Conservation (phyloP, 1,140 invertebrate species). For the Drosophila eugracilis region DNA sequence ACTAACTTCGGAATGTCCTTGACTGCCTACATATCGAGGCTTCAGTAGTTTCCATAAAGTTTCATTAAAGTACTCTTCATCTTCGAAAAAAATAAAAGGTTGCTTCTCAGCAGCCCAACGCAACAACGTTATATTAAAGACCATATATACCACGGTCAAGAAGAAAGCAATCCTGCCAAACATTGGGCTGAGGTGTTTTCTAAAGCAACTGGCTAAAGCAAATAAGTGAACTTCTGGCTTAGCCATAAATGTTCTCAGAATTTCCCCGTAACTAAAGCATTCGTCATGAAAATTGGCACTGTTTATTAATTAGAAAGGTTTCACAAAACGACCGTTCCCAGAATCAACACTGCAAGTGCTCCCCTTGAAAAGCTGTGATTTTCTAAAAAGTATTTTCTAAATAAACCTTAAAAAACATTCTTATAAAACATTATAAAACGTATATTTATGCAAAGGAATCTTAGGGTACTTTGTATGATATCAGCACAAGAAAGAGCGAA, state of each 20-base stretch:
- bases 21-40: constrained; percentile 90
- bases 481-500: neutral
- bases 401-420: too few relatives aligned
- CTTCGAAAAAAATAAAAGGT: constrained; percentile 32
- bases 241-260: neutral
- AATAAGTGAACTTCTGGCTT: neutral
- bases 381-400: neutral
- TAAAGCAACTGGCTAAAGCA: neutral
- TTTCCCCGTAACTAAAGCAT: constrained; percentile 21
- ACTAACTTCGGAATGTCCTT: constrained; percentile 88
- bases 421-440: too few relatives aligned
- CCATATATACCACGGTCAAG: constrained; percentile 4
- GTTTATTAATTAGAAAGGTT: neutral
- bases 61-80: constrained; percentile 87
- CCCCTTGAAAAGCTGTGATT: neutral
- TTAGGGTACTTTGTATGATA: neutral
- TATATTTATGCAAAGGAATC: too few relatives aligned
- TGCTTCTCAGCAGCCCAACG: neutral
- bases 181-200: neutral
- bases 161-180: neutral
- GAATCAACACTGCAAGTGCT: neutral
- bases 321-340: neutral
- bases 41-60: constrained; percentile 89
- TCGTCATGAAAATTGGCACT: constrained; percentile 4
- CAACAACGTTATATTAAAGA: constrained; percentile 1